Base-by-base conservation (phyloP, 2,797 vertebrate species). In the Gallinago solitaria region DNA sequence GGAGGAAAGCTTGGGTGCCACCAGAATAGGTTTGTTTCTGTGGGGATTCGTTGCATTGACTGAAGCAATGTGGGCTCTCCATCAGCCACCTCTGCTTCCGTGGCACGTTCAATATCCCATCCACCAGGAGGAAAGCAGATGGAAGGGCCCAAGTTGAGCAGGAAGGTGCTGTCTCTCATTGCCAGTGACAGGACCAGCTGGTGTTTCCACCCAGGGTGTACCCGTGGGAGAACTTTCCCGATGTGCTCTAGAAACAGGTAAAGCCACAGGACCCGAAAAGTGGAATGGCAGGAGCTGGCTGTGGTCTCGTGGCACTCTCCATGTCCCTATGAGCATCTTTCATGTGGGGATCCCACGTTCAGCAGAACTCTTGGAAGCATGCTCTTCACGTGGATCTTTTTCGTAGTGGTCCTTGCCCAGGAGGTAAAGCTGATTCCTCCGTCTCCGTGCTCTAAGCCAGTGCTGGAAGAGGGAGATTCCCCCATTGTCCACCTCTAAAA, bases 21-120 rank as follows among this genome's bases (percentile, higher is more conserved):
- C 28, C 51, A 56, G 60, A 51, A 48, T 60, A 65, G 28, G 19
- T 48, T 76, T 89, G 61, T 33, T 57, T 39, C 76, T 27, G 2
- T 4, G 9, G 25, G 23, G 9, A 18, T 4, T 3, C 1, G 1
- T 20, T 27, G 16, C 21, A 17, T 1, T 37, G 56, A 41, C 16
- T 9, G 51, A 65, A 78, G 51, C 19, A 30, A 25, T 5, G 56
- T 5, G 21, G 54, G 27, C 10, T 64, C n/a, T 21, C 32, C 45
- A 65, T 25, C 65, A 71, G 32, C 74, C 1, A 9, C 28, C 17
- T 75, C 83, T 8, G 2, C 32, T 75, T 71, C 86, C 57, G 28
- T 30, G 65, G 37, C 77, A 56, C 0, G 0, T 41, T 39, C 57
- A 41, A 39, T 39, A 67, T 53, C 32, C 41, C 51, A 18, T 28